A percentile compares a stretch with the other conserved stretches of the same genome.
Evolutionary conservation across 2,113 vertebrate species (phyloP).

Genomic region (Cricetomys ansorgei): DNA sequence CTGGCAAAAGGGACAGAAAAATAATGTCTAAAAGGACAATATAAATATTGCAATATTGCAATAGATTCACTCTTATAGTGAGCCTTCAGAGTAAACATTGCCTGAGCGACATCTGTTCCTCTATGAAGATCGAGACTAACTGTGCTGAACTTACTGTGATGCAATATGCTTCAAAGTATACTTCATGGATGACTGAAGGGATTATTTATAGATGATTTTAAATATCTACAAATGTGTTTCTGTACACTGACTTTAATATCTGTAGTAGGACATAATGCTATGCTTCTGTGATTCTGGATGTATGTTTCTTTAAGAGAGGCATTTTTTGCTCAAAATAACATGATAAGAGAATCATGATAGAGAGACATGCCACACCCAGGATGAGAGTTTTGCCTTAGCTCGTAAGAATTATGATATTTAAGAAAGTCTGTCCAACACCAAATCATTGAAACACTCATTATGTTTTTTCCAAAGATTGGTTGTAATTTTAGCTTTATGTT

Average conservation of each 20-base stretch:
- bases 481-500: neutral
- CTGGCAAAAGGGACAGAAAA: neutral
- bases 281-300: neutral
- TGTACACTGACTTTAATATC: neutral
- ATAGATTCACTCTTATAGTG: neutral
- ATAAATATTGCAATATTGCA: constrained; percentile 44
- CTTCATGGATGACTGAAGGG: constrained; percentile 7
- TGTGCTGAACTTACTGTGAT: constrained; percentile 32
- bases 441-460: neutral
- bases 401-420: neutral
- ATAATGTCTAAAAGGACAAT: constrained; percentile 11
- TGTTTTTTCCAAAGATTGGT: neutral
- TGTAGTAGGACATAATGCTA: neutral
- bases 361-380: neutral
- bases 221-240: neutral
- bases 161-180: constrained; percentile 32
- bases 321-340: neutral
- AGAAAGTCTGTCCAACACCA: neutral
- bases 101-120: constrained; percentile 31
- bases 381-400: neutral
- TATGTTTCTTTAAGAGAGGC: neutral
- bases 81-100: constrained; percentile 47
- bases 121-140: neutral
- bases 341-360: neutral
- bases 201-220: constrained; percentile 51